Percentiles rank a stretch among this genome's conserved stretches.
phyloP scores from a whole-genome alignment of 1,140 invertebrate genomes.

The Thereuonema tuberculata region DNA sequence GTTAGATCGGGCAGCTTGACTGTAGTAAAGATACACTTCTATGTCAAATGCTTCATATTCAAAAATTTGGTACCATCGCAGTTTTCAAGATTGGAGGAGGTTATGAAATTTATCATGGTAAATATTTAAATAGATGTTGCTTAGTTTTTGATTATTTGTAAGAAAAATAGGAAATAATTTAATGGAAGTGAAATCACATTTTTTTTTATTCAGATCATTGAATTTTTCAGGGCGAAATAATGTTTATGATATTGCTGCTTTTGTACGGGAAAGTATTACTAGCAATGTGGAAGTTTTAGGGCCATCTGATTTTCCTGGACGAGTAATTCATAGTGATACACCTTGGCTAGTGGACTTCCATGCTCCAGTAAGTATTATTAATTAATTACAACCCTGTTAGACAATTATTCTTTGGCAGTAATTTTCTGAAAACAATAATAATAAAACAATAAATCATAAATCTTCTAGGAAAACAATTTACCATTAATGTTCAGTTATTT shows the following conservation, averaged over 20 bases:
- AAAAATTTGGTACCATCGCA: slow-evolving; percentile 51
- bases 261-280: slow-evolving; percentile 47
- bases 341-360: slow-evolving; percentile 66
- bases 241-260: slow-evolving; percentile 49
- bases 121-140: slow-evolving; percentile 5
- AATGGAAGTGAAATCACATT: too few species aligned
- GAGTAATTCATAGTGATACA: slow-evolving; percentile 31
- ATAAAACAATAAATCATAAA: too few species aligned
- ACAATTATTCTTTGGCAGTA: not conserved
- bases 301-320: slow-evolving; percentile 41
- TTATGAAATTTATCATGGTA: slow-evolving; percentile 54
- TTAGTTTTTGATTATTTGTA: too few species aligned
- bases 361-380: slow-evolving; percentile 42
- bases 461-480: too few species aligned
- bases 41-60: slow-evolving; percentile 39
- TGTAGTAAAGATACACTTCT: slow-evolving; percentile 39
- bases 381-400: not conserved
- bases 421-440: too few species aligned
- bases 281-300: slow-evolving; percentile 47
- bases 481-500: too few species aligned
- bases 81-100: slow-evolving; percentile 53
- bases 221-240: slow-evolving; percentile 39
- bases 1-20: slow-evolving; percentile 42
- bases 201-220: too few species aligned
- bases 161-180: too few species aligned